phyloP scores from a whole-genome alignment of 2,113 vertebrate genomes.

The Cranoglanis bouderius region DNA sequence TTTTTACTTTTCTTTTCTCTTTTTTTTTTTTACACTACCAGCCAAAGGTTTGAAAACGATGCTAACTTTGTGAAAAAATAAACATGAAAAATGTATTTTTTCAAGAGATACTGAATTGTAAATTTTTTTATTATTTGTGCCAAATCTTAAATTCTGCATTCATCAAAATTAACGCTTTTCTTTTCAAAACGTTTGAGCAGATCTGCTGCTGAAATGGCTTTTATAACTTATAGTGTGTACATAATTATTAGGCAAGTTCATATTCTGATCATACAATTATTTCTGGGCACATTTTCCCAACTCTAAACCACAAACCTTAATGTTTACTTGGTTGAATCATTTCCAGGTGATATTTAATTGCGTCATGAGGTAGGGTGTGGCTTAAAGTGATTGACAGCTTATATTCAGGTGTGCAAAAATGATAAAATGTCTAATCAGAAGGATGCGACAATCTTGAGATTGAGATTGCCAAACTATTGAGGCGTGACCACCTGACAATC shows the following conservation, averaged over 20 bases:
- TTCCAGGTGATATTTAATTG: background rate
- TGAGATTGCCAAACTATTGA: background rate
- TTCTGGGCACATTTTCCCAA: background rate
- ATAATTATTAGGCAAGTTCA: slow-evolving; percentile 1
- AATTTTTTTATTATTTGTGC: background rate
- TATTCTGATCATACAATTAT: background rate
- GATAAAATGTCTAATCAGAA: background rate
- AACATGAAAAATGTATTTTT: slow-evolving; percentile 11
- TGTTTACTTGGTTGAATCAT: background rate
- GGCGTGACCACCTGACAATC: background rate
- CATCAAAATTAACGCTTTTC: background rate
- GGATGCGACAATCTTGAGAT: background rate
- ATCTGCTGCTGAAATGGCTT: background rate
- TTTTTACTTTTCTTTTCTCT: background rate
- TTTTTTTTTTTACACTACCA: background rate
- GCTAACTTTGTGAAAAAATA: background rate
- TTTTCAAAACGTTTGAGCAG: background rate
- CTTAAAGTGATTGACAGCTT: background rate
- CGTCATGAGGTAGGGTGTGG: background rate
- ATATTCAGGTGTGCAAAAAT: background rate
- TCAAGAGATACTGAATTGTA: background rate
- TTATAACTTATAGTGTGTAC: background rate
- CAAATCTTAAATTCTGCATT: background rate
- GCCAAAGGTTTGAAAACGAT: background rate
- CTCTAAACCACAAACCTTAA: background rate